These are phyloP conservation scores for Pteromalus puparum DNA, from an alignment of 1,140 invertebrate species.

Conservation along the genomic window DNA sequence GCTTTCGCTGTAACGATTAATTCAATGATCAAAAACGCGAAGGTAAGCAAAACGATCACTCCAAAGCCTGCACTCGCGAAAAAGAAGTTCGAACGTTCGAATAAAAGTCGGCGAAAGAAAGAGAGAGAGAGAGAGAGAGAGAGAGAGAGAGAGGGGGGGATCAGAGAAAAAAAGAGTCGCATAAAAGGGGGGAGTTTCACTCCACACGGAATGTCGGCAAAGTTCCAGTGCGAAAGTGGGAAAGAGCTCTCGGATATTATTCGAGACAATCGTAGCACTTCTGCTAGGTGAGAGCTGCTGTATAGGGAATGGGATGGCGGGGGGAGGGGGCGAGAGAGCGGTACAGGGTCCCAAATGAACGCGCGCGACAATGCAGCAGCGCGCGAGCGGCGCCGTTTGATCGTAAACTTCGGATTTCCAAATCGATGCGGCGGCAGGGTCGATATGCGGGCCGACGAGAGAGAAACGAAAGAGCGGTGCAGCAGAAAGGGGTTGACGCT, in stretches of 20 bases:
- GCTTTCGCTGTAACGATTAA: neutral
- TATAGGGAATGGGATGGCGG: neutral
- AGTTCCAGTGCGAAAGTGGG: slow-evolving; percentile 30
- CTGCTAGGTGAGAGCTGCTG: slow-evolving; percentile 1
- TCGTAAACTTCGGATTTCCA: slow-evolving; percentile 44
- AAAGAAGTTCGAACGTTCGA: slow-evolving; percentile 33
- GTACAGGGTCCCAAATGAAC: slow-evolving; percentile 15
- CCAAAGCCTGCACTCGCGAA: neutral
- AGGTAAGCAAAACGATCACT: neutral
- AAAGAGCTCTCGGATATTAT: slow-evolving; percentile 48
- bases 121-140: slow-evolving; percentile 7
- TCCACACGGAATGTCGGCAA: slow-evolving; percentile 37
- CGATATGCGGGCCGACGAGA: slow-evolving; percentile 36
- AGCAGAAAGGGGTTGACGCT: slow-evolving; percentile 50
- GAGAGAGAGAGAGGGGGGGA: neutral
- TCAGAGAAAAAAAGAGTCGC: no score
- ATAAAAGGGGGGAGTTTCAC: neutral
- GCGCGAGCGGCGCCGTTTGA: slow-evolving; percentile 44
- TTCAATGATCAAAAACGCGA: neutral
- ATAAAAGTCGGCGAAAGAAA: slow-evolving; percentile 23
- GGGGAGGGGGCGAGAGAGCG: no score
- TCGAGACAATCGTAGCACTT: slow-evolving; percentile 46
- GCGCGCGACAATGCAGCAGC: slow-evolving; percentile 37
- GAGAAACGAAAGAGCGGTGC: neutral
- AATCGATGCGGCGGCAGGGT: slow-evolving; percentile 49